A percentile compares a stretch with the other conserved stretches of the same genome.
phyloP scores from a whole-genome alignment of 2,797 vertebrate genomes.

The Fistularia commersonii region DNA sequence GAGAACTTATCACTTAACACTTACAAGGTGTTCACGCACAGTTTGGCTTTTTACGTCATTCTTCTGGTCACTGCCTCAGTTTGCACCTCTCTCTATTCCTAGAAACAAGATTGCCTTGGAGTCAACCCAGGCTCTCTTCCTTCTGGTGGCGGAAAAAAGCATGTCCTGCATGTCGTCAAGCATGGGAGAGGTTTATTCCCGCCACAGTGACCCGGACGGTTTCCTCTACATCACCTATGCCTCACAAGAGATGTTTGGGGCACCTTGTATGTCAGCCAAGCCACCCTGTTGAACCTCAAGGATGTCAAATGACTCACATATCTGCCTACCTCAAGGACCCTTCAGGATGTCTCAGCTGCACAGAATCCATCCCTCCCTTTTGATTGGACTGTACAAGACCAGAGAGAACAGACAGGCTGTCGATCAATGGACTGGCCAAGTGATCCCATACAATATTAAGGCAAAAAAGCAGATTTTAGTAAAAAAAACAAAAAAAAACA shows the following conservation, averaged over 20 bases:
- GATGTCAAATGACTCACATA: slow-evolving; percentile 2
- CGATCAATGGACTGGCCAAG: too few species aligned
- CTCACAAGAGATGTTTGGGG: slow-evolving; percentile 83
- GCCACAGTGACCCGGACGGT: slow-evolving; percentile 75
- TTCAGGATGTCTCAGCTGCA: too few species aligned
- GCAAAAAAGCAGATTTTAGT: too few species aligned
- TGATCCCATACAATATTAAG: too few species aligned
- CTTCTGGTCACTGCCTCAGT: background rate
- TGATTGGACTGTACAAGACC: too few species aligned
- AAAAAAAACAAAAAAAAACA: too few species aligned
- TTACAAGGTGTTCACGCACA: background rate
- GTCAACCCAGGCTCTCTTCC: slow-evolving; percentile 75
- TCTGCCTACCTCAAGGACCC: slow-evolving; percentile 46
- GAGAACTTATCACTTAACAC: background rate
- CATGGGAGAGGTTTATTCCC: slow-evolving; percentile 80
- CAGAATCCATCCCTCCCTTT: too few species aligned
- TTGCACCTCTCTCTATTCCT: background rate
- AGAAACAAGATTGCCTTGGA: slow-evolving; percentile 79
- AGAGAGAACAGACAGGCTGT: too few species aligned
- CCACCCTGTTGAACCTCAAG: slow-evolving; percentile 32
- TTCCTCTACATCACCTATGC: slow-evolving; percentile 85
- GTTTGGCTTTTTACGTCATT: background rate
- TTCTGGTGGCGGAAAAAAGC: slow-evolving; percentile 77
- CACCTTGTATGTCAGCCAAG: slow-evolving; percentile 20
- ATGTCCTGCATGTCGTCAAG: slow-evolving; percentile 79